Evolutionary conservation across 2,113 vertebrate genomes (phyloP).

Genomic region (Neogobius melanostomus): DNA sequence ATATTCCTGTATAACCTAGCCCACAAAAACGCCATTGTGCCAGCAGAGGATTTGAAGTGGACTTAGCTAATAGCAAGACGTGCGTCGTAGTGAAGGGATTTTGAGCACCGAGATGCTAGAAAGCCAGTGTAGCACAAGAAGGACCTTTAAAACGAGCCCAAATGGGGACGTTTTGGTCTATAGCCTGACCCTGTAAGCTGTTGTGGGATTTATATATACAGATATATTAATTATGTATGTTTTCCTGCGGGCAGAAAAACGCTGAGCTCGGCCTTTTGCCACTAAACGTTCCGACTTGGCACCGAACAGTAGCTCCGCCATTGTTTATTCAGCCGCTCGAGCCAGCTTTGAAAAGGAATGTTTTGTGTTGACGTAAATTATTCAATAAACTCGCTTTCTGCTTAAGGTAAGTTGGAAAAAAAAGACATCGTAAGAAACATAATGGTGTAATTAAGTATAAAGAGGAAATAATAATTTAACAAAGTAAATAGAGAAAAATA

Average conservation of each 20-base stretch:
- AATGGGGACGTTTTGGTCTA: background rate
- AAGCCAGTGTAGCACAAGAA: no score
- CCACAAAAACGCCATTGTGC: no score
- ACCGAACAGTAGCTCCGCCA: background rate
- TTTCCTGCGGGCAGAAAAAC: background rate
- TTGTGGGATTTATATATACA: background rate
- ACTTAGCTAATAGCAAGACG: no score
- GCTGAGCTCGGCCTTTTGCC: background rate
- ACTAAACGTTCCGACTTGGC: constrained; percentile 5
- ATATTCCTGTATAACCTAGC: no score
- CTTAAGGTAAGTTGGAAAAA: no score
- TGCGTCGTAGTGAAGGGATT: no score
- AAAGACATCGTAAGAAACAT: no score
- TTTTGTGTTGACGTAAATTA: background rate
- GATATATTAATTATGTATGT: constrained; percentile 1
- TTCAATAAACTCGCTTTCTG: background rate
- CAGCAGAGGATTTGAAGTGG: no score
- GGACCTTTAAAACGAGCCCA: background rate
- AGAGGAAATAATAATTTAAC: no score
- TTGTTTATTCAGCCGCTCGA: background rate
- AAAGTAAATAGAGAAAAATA: no score
- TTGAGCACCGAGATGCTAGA: no score
- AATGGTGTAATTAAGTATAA: no score
- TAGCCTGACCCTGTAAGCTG: background rate
- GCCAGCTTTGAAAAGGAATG: background rate